A percentile compares a stretch with the other conserved stretches of the same genome.
phyloP scores from a whole-genome alignment of 2,797 vertebrate species.

The Lacerta bilineata region DNA sequence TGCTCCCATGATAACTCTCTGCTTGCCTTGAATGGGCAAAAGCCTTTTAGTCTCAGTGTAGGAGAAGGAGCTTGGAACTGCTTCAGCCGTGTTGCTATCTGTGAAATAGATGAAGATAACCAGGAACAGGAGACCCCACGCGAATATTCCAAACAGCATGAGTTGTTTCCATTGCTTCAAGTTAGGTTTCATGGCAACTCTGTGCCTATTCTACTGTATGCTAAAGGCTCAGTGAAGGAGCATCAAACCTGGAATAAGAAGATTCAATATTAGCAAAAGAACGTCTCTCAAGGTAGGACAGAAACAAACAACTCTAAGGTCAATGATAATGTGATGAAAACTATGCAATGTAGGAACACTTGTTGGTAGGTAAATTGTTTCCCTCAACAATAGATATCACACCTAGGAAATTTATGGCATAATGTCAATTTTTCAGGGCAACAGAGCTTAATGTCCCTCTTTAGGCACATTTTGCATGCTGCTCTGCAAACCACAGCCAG shows the following conservation, averaged over 20 bases:
- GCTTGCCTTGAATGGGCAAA: slow-evolving; percentile 87
- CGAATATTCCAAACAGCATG: slow-evolving; percentile 91
- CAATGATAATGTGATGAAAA: background rate
- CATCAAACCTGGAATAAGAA: slow-evolving; percentile 75
- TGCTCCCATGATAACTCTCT: slow-evolving; percentile 85
- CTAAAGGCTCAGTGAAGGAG: slow-evolving; percentile 55
- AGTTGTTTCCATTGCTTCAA: slow-evolving; percentile 91
- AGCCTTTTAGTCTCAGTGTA: slow-evolving; percentile 90
- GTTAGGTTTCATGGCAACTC: slow-evolving; percentile 86
- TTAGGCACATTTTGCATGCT: background rate
- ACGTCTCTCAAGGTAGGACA: slow-evolving; percentile 20
- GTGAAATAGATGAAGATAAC: slow-evolving; percentile 95
- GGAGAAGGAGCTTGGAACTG: slow-evolving; percentile 85
- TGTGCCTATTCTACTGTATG: slow-evolving; percentile 63
- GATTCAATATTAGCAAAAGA: slow-evolving; percentile 59
- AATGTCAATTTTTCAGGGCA: too few species aligned
- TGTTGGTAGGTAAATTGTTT: background rate
- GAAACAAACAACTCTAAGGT: slow-evolving; percentile 19
- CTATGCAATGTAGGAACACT: background rate
- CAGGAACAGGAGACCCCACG: slow-evolving; percentile 94
- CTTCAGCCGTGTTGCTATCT: slow-evolving; percentile 88
- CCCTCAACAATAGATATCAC: background rate
- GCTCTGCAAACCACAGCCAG: background rate
- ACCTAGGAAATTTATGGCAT: background rate
- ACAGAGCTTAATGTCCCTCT: too few species aligned